Evolutionary conservation across 2,888 invertebrate genomes (phyloP).

Genomic region (Orthonevra nobilis): DNA sequence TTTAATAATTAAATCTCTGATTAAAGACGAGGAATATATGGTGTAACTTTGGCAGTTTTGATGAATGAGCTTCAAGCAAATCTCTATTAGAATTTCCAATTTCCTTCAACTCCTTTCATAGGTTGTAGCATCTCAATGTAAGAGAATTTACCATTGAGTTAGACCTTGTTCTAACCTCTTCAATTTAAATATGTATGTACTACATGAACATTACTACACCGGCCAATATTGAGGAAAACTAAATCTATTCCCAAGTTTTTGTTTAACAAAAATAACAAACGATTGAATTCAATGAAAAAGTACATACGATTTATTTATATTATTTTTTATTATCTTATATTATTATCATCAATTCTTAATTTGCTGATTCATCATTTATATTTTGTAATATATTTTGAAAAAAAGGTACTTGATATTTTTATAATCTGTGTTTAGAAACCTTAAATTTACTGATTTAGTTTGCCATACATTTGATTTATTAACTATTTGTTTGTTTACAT

Average conservation of each 20-base stretch:
- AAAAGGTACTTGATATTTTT: conserved; percentile 64
- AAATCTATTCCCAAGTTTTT: conserved; percentile 2
- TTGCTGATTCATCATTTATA: conserved; percentile 49
- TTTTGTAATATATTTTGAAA: conserved; percentile 62
- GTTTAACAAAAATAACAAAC: conserved; percentile 12
- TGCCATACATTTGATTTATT: conserved; percentile 45
- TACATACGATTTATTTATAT: conserved; percentile 58
- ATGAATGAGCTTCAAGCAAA: no score
- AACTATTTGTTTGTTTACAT: conserved; percentile 40
- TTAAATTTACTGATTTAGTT: conserved; percentile 57
- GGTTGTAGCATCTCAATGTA: no score
- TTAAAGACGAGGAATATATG: no score
- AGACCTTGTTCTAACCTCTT: no score
- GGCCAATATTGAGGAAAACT: no score
- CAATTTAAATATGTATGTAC: no score
- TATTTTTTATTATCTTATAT: conserved; percentile 52
- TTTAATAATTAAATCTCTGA: no score
- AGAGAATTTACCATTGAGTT: no score
- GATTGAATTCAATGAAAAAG: conserved; percentile 35
- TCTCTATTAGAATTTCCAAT: no score
- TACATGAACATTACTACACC: no score
- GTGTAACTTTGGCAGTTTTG: no score
- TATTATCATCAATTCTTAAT: conserved; percentile 36
- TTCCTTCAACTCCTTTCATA: no score
- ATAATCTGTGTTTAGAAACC: conserved; percentile 54